Evolutionary conservation across 2,888 invertebrate genomes (phyloP).

Genomic region (Platerodrilus igneus): DNA sequence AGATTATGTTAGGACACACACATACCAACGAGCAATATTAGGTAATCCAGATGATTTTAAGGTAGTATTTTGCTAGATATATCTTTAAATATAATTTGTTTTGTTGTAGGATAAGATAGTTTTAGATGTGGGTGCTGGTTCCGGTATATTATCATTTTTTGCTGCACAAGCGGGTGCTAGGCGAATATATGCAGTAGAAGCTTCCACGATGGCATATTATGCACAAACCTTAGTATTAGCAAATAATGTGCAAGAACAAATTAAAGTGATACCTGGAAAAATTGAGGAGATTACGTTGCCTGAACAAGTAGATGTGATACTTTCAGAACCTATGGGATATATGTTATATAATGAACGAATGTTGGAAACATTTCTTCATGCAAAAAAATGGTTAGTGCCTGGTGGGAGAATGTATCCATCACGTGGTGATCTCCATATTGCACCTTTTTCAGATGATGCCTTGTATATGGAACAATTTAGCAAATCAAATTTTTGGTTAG

Average conservation of each 20-base stretch:
- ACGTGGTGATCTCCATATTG: conserved; percentile 93
- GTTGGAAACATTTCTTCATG: conserved; percentile 97
- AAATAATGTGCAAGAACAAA: conserved; percentile 83
- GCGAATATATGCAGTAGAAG: conserved; percentile 98
- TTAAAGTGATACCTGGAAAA: conserved; percentile 93
- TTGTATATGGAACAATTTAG: conserved; percentile 97
- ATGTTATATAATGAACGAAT: conserved; percentile 99
- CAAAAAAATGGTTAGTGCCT: conserved; percentile 94
- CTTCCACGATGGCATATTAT: conserved; percentile 97
- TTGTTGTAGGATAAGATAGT: conserved; percentile 74
- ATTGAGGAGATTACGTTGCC: conserved; percentile 97
- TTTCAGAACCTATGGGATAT: conserved; percentile 99
- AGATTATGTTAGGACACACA: conserved; percentile 96
- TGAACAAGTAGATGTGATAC: conserved; percentile 93
- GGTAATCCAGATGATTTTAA: conserved; percentile 90
- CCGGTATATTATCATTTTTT: conserved; percentile 97
- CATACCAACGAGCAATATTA: conserved; percentile 95
- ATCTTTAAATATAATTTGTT: no score
- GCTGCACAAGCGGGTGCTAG: conserved; percentile 96
- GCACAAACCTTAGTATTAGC: conserved; percentile 86
- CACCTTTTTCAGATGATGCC: conserved; percentile 96
- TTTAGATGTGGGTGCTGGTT: conserved; percentile 97
- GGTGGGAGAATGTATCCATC: conserved; percentile 96
- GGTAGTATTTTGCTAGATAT: conserved; percentile 26
- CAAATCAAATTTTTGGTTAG: conserved; percentile 95